Base-by-base conservation (phyloP, 2,113 vertebrate species). In the Drymodes brunneopygia region DNA sequence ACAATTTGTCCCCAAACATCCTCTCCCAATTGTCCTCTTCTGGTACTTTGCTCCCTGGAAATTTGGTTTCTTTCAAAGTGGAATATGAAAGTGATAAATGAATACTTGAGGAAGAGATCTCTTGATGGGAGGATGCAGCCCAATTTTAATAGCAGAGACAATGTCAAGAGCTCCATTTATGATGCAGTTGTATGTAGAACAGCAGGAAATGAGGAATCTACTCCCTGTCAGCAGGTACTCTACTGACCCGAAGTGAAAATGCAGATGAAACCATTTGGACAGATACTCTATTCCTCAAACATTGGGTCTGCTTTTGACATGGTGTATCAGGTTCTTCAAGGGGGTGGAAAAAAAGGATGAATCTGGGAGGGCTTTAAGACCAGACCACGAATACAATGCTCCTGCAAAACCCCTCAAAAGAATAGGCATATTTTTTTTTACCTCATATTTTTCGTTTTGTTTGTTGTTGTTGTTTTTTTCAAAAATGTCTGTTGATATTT, bases 201-300 rank as follows among this genome's bases (percentile, higher is more conserved):
- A 91, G 91, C 78, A 93, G 87, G 87, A 93, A 93, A 90, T 62
- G 56, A 96, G 48, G 81, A 88, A 93, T 96, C 90, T 96, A 85
- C 79, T 88, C 74, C 50, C 64, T 95, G 81, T 91, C 86, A 91
- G 73, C 86, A 92, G 77, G 81, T 89, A 78, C 48, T 75, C 87
- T 51, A 25, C 62, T 83, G n/a, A 70, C 22, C 29, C 48, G 83
- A 79, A 88, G 58, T 23, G n/a, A 91, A 82, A 95, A 62, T 71
- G 92, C 74, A 92, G 42, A 80, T 77, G 81, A 94, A 95, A 82
- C 21, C 38, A 15, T 72, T 81, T 84, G 69, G 74, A 51, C 35
- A 82, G 94, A 88, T 62, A 90, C 11, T 84, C 69, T 74, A 78
- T 73, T 93, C 36, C 88, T 90, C 90, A 92, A 86, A 93, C 20